Base-by-base conservation (phyloP, 64 coral and sea anemone species). In the Montipora efflorescens region DNA sequence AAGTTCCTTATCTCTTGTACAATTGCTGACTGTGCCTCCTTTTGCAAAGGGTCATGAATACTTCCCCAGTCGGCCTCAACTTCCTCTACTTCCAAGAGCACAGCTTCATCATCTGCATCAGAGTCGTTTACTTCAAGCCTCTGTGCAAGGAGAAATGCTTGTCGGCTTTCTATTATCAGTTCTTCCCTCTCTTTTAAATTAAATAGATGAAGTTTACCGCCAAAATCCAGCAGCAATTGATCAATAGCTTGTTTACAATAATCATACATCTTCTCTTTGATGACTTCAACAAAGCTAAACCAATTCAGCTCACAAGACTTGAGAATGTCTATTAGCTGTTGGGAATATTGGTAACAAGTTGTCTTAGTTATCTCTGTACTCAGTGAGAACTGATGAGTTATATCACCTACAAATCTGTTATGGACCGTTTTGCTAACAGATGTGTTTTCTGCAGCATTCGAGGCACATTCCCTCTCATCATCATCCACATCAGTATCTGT, bases 231-330 rank as follows among this genome's bases (percentile, higher is more conserved):
- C 0, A 93, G 91, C 0, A 87, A 4, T 53, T 93, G 91, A 79
- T 93, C 73, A 22, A 87, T 69, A 14, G 57, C 81, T 49, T 23
- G 83, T 79, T 87, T 87, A 1, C 55, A 23, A 7, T 87, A 69
- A 3, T 21, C 59, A 12, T n/a, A 21, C 15, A 93, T 15, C 14
- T 93, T 93, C 15, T 86, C 4, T 86, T 47, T 15, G 22, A 87
- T 68, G 51, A 93, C 58, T 51, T 87, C 91, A 49, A 87, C 91
- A 87, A 93, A 93, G 7, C 6, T 3, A 93, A 87, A 93, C 72
- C 82, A 93, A 15, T 93, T 93, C 1, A 79, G 57, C 12, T 87
- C 57, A 78, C 82, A 93, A 19, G 91, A 9, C 28, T 19, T 79
- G 7, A 93, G 52, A 14, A 93, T 0, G 52, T 93, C 91, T 59